Conservation (phyloP, 2,888 invertebrate species). For the Marronus borbonicus region DNA sequence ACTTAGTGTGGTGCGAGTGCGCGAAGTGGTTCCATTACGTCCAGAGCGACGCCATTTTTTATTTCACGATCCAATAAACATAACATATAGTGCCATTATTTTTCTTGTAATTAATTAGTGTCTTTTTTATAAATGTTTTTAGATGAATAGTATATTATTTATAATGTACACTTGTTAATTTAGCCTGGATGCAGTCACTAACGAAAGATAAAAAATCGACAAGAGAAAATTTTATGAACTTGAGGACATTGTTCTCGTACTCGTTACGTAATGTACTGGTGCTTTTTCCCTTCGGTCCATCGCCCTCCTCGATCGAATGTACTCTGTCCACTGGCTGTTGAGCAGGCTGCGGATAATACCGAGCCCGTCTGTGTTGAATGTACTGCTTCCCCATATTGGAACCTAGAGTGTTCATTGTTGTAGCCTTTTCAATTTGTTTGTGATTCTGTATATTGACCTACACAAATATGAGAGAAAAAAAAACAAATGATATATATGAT, state of each 20-base stretch:
- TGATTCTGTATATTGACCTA: slow-evolving; percentile 70
- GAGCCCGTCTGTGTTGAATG: slow-evolving; percentile 65
- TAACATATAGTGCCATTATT: slow-evolving; percentile 70
- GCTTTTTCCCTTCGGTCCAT: slow-evolving; percentile 63
- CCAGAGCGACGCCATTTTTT: slow-evolving; percentile 52
- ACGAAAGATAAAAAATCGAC: slow-evolving; percentile 57
- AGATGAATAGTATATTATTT: slow-evolving; percentile 70
- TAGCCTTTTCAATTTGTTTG: slow-evolving; percentile 71
- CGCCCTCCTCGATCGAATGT: slow-evolving; percentile 65
- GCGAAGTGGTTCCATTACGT: slow-evolving; percentile 64
- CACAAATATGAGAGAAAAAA: slow-evolving; percentile 61
- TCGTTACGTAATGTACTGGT: slow-evolving; percentile 66
- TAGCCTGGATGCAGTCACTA: slow-evolving; percentile 69
- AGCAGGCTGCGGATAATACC: slow-evolving; percentile 53
- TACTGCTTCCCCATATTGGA: slow-evolving; percentile 70
- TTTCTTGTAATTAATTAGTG: slow-evolving; percentile 70
- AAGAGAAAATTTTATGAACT: slow-evolving; percentile 44
- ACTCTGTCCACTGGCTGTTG: slow-evolving; percentile 69
- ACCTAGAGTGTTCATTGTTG: slow-evolving; percentile 72
- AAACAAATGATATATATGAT: slow-evolving; percentile 55
- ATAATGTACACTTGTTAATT: slow-evolving; percentile 71
- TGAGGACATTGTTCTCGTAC: slow-evolving; percentile 50
- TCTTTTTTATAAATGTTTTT: slow-evolving; percentile 72
- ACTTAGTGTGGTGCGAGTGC: slow-evolving; percentile 63
- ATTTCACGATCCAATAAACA: slow-evolving; percentile 58